These are phyloP conservation scores for Calonectris borealis DNA, from an alignment of 2,113 vertebrate species.

Conservation along the genomic window DNA sequence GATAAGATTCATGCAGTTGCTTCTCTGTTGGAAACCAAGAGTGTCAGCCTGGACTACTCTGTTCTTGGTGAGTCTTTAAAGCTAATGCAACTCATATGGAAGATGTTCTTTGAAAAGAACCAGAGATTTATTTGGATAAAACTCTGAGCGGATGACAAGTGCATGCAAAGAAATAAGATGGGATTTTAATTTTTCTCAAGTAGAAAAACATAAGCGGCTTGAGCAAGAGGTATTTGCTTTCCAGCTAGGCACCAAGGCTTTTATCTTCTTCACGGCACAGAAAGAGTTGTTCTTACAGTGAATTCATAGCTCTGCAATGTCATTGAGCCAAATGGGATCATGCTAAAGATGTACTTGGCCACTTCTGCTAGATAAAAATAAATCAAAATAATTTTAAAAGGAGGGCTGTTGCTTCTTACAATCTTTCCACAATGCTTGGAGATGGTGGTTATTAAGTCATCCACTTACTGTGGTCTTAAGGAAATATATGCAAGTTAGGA, in stretches of 20 bases:
- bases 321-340: conserved; percentile 8
- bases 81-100: neutral
- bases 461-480: neutral
- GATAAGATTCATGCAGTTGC: neutral
- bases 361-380: neutral
- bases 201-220: neutral
- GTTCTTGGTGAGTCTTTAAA: conserved; percentile 48
- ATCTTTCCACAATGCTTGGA: neutral
- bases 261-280: neutral
- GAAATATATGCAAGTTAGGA: neutral
- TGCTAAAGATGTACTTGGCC: neutral
- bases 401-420: neutral
- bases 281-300: neutral
- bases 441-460: neutral
- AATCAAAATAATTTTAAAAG: conserved; percentile 17
- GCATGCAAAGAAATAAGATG: conserved; percentile 19
- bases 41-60: neutral
- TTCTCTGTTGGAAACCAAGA: conserved; percentile 11
- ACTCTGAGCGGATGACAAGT: conserved; percentile 11
- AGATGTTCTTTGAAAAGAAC: conserved; percentile 15
- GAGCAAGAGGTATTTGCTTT: conserved; percentile 25
- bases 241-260: neutral
- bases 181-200: conserved; percentile 27
- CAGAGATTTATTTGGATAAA: conserved; percentile 31
- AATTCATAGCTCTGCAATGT: conserved; percentile 6